Base-by-base conservation (phyloP, 2,797 vertebrate genomes). In the Sphenodon punctatus region DNA sequence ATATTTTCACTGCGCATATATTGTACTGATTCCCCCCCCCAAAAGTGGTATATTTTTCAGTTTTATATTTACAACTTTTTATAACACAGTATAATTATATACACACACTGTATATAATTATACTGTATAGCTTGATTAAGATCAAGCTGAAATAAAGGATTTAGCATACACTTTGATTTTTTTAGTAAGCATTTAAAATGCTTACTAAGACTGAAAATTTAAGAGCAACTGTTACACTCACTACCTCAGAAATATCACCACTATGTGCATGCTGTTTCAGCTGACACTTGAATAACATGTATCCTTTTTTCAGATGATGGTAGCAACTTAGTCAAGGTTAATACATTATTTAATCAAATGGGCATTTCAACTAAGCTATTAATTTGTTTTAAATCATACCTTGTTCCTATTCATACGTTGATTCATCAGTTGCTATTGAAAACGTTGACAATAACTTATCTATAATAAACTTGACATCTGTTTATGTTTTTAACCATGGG, bases 281-380 rank as follows among this genome's bases (percentile, higher is more conserved):
- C 91, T 92, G 86, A 87, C 71, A 84, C 87, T 91, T 1, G 1
- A 88, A 82, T 80, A 92, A 36, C 8, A 1, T 84, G 23, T 90
- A 83, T 88, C 86, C 73, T 68, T 72, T 86, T n/a, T n/a, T n/a
- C n/a, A n/a, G 88, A 91, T 46, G 30, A 65, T 42, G 53, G 11
- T 60, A 66, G 60, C 91, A 70, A 76, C 89, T 92, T 88, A 85
- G 80, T 92, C 86, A 91, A 93, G 89, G 89, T 89, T 92, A 91
- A 91, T 92, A 92, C 17, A 82, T 88, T 91, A 89, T 90, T 94
- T 92, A 92, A 93, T 90, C 76, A 81, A 79, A 92, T 85, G 73
- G 87, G 45, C 61, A 87, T 88, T 90, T 84, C 75, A 84, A 93
- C 89, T 92, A 89, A 87, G 77, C 87, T 56, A 70, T 90, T 93